Evolutionary conservation across 1,140 invertebrate species (phyloP), one percentile per base, ranked within the genome.

Genomic region (Chelonus insularis): DNA sequence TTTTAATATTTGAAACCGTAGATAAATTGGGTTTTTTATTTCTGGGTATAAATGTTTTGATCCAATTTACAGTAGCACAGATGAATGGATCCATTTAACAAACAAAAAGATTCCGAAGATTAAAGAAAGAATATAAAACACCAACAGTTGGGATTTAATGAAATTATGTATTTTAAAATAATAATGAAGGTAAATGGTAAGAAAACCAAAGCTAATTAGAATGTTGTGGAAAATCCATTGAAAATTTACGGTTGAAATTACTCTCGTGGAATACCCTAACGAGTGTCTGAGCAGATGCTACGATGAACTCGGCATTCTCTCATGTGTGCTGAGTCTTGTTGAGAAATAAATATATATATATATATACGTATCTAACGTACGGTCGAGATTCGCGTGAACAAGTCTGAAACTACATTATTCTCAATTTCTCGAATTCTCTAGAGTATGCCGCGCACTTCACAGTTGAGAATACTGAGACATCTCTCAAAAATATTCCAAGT

Each of bases 341-440:
- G 21, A 18, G 45, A 23, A 14, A n/a, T 5, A 11, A 8, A 25
- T n/a, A 25, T 9, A 29, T 29, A 12, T 48, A 45, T 45, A 12
- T 34, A 52, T 16, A 9, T 25, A 32, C 4, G 18, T 43, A 37
- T 29, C 25, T 29, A 29, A 29, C 25, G 25, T 29, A 29, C 7
- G 34, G 29, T 39, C n/a, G 52, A 29, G 34, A 55, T 55, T 55
- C 52, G 21, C 52, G 34, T 55, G 52, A 55, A 55, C 52, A 21
- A 55, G 52, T 16, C 18, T 18, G 32, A 21, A 55, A 39, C 29
- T 25, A 47, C 43, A 23, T 58, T 58, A 58, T 47, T 47, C 56
- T 51, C 58, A 60, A 60, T 60, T 60, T 54, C 48, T 60, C 32
- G 39, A 45, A 51, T 60, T 52, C 48, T 47, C 57, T n/a, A 2